Percentiles rank a stretch among this genome's conserved stretches.
These are phyloP conservation scores for Oriolus oriolus DNA, from an alignment of 2,113 vertebrate species.

Conservation along the genomic window DNA sequence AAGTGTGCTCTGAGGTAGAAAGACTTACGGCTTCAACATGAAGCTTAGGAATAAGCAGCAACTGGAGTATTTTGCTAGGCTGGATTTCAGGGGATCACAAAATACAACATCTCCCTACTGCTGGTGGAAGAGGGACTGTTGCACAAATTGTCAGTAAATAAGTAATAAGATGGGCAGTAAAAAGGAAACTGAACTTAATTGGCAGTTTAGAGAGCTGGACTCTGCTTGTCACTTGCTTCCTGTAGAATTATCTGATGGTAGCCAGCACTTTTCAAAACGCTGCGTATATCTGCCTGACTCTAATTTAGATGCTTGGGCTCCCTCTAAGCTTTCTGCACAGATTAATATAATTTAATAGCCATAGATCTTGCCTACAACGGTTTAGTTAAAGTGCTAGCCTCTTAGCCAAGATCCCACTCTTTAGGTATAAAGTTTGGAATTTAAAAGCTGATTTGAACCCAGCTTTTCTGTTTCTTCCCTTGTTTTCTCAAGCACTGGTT, in stretches of 20 bases:
- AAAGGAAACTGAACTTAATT: neutral
- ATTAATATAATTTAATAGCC: neutral
- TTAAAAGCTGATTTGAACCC: neutral
- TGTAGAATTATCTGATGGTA: neutral
- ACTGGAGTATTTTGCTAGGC: neutral
- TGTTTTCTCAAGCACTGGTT: neutral
- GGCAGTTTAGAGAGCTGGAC: neutral
- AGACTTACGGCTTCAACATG: neutral
- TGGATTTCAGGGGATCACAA: neutral
- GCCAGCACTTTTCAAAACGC: neutral
- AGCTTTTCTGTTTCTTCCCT: neutral
- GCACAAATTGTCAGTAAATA: neutral
- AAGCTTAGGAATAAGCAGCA: neutral
- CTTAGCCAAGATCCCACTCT: neutral
- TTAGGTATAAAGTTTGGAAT: neutral
- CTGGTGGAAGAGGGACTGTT: neutral
- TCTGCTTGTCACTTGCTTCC: neutral
- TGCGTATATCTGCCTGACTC: neutral
- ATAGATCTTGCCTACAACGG: neutral
- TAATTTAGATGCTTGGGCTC: neutral
- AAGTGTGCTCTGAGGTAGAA: neutral
- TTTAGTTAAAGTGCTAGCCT: neutral
- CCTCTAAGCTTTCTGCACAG: neutral
- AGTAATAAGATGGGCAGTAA: neutral
- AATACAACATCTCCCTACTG: neutral